Base-by-base conservation (phyloP, 1,140 invertebrate species). In the Xylocopa sonorina region DNA sequence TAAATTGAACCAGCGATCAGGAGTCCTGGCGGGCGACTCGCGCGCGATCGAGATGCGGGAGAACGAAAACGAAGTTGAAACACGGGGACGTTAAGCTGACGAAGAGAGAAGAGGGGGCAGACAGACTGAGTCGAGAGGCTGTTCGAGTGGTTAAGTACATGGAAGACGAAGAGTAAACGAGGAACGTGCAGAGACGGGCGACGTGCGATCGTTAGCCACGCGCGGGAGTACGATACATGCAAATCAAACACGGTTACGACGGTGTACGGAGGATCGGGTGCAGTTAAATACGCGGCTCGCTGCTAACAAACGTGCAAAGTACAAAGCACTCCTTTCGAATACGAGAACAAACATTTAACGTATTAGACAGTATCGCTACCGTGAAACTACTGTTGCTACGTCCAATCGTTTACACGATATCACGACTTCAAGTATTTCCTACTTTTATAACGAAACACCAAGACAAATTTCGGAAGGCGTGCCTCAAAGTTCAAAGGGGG, bases 161-260 rank as follows among this genome's bases (percentile, higher is more conserved):
- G 41, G 43, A 60, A 69, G 43, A 27, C 43, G 32, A 5, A 48
- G 57, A 41, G 46, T 21, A 51, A 71, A 62, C 34, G 43, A 51
- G 24, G 18, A 0, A 71, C 18, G 55, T 34, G 75, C 29, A 29
- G 34, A 43, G n/a, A 64, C 34, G 50, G 24, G 55, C 14, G 46
- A 58, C 43, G 27, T 27, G 69, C 29, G 50, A 41, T 53, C 21
- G 75, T 60, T 48, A 78, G 55, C n/a, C 62, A 69, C 64, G 66
- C 71, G 75, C 66, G 29, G 46, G 55, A 50, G n/a, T 27, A 46
- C 16, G 48, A 21, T n/a, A n/a, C 43, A 41, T 78, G 55, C 75
- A 55, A 3, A 75, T 75, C 72, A 77, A 77, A 77, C 74, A 58
- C 34, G 46, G 7, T 43, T 27, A 46, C 29, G 16, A 29, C 3